Conservation (phyloP, 2,797 vertebrate species). For the Pangasius djambal region DNA sequence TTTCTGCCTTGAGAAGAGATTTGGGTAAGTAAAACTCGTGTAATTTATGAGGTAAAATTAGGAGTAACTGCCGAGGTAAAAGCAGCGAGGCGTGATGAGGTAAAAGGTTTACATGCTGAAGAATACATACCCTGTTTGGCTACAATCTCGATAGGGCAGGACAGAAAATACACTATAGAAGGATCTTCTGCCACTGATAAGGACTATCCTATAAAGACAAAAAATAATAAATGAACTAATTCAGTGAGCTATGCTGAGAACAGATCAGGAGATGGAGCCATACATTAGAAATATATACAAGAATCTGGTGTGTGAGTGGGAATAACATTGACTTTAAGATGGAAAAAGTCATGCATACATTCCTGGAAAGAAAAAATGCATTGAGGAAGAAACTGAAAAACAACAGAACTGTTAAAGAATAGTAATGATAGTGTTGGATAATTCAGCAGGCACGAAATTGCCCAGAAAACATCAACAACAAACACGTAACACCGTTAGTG, state of each 20-base stretch:
- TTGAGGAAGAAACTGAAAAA: background rate
- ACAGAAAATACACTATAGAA: conserved; percentile 99
- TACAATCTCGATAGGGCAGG: conserved; percentile 98
- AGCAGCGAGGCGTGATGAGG: conserved; percentile 54
- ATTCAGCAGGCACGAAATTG: background rate
- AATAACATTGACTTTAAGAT: background rate
- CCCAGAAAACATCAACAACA: background rate
- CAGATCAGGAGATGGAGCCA: conserved; percentile 41
- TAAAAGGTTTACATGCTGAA: conserved; percentile 75
- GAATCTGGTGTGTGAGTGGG: background rate
- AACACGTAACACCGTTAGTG: background rate
- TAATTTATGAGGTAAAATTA: background rate
- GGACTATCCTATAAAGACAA: conserved; percentile 98
- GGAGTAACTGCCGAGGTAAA: conserved; percentile 14
- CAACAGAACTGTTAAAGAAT: background rate
- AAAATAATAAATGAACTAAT: conserved; percentile 78
- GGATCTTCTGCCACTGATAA: conserved; percentile 99
- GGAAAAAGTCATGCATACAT: background rate
- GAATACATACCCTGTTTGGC: conserved; percentile 97
- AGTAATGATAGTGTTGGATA: background rate
- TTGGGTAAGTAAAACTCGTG: conserved; percentile 35
- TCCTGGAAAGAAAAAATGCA: background rate
- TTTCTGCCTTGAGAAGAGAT: background rate
- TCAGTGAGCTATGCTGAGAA: conserved; percentile 57
- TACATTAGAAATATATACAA: conserved; percentile 18